Evolutionary conservation across 37 sponge, comb jelly and placozoan genomes (phyloP).

Genomic region (Agelas oroides): DNA sequence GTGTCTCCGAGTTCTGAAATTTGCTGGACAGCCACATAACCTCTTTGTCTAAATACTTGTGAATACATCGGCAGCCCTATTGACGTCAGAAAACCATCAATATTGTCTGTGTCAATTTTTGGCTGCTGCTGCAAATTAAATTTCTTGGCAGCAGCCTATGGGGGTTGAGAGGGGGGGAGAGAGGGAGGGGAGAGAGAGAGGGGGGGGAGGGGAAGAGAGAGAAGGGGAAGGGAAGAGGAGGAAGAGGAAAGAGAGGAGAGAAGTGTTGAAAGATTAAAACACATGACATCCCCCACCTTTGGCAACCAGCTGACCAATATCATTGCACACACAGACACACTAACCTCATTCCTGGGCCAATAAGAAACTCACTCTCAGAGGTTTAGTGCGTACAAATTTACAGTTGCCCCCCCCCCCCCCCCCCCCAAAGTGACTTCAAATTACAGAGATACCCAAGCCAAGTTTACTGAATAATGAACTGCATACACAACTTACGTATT

Average conservation of each 20-base stretch:
- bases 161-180: too few relatives aligned
- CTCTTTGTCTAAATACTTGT: conserved; percentile 2
- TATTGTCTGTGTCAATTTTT: background rate
- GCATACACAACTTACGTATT: conserved; percentile 8
- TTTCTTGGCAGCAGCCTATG: background rate
- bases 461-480: too few relatives aligned
- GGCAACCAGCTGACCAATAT: too few relatives aligned
- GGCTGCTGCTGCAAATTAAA: background rate
- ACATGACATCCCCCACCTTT: too few relatives aligned
- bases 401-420: too few relatives aligned
- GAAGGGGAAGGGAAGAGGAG: background rate
- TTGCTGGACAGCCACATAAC: background rate
- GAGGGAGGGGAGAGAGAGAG: conserved; percentile 37
- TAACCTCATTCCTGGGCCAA: too few relatives aligned
- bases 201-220: background rate
- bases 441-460: too few relatives aligned
- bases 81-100: background rate
- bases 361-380: too few relatives aligned
- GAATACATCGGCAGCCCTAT: conserved; percentile 4
- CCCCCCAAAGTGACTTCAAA: too few relatives aligned
- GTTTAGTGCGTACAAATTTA: too few relatives aligned
- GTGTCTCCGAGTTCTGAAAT: background rate
- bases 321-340: too few relatives aligned
- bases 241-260: background rate
- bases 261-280: too few relatives aligned